Percentiles rank a stretch among this genome's conserved stretches.
Evolutionary conservation across 2,113 vertebrate species (phyloP).

Genomic region (Struthidea cinerea): DNA sequence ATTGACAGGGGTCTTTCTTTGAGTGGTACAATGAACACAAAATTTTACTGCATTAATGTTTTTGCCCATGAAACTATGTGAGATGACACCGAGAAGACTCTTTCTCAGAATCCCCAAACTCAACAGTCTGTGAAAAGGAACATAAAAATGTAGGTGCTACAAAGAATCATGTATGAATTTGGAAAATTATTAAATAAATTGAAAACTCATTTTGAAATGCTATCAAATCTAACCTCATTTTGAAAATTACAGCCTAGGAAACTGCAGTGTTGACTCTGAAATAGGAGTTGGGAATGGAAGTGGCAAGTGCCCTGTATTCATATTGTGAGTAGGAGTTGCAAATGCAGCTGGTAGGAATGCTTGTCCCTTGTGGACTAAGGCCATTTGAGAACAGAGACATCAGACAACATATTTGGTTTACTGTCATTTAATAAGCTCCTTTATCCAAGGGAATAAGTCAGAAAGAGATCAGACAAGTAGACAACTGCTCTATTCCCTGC

Average conservation of each 20-base stretch:
- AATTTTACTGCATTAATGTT: neutral
- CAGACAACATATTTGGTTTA: neutral
- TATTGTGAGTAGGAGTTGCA: neutral
- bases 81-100: neutral
- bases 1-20: neutral
- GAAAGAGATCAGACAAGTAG: neutral
- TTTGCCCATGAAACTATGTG: neutral
- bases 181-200: neutral
- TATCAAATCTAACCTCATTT: neutral
- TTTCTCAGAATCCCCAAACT: neutral
- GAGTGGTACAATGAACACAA: neutral
- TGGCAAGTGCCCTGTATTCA: neutral
- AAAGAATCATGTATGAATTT: neutral
- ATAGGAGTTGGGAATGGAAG: neutral
- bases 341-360: neutral
- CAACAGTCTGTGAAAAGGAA: neutral
- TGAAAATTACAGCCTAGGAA: neutral
- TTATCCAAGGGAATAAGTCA: neutral
- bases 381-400: neutral
- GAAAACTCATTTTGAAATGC: neutral
- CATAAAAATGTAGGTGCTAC: neutral
- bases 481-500: neutral
- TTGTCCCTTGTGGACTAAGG: neutral
- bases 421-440: neutral
- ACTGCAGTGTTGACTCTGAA: neutral